Percentiles rank a stretch among this genome's conserved stretches.
Conservation (phyloP, 2,888 invertebrate genomes). For the Nebria salina region DNA sequence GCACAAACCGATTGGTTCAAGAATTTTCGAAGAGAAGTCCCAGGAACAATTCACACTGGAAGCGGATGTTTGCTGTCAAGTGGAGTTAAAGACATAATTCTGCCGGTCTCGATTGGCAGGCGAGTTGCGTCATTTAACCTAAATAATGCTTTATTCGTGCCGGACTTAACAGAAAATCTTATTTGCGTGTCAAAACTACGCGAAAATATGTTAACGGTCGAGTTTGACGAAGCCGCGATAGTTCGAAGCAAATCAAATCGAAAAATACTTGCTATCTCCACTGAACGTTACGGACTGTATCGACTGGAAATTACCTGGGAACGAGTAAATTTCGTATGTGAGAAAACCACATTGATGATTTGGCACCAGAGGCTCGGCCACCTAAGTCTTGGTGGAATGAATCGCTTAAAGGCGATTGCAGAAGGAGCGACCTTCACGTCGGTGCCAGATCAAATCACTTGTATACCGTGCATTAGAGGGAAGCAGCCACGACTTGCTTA, state of each 20-base stretch:
- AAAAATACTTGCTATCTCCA: constrained; percentile 3
- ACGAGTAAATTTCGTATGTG: constrained; percentile 2
- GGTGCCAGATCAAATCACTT: constrained; percentile 47
- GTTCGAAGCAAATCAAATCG: constrained; percentile 14
- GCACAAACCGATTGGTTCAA: too few relatives aligned
- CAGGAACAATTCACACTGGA: too few relatives aligned
- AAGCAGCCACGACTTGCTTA: constrained; percentile 53
- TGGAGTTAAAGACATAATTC: too few relatives aligned
- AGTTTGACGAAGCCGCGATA: not conserved
- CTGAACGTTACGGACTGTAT: not conserved
- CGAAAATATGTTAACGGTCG: constrained; percentile 17
- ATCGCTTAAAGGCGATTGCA: constrained; percentile 19
- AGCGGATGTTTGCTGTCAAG: too few relatives aligned
- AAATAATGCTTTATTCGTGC: not conserved
- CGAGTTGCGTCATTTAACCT: not conserved
- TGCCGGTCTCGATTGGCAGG: too few relatives aligned
- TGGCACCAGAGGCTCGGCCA: constrained; percentile 40
- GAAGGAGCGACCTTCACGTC: constrained; percentile 3
- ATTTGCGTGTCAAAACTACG: constrained; percentile 17
- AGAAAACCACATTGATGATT: constrained; percentile 15
- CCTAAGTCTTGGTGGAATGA: constrained; percentile 8
- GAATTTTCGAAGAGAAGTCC: too few relatives aligned
- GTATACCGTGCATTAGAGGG: constrained; percentile 51
- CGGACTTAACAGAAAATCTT: constrained; percentile 19
- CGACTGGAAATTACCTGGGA: too few relatives aligned